These are phyloP conservation scores for Tyto alba DNA, from an alignment of 2,113 vertebrate genomes.

Conservation along the genomic window DNA sequence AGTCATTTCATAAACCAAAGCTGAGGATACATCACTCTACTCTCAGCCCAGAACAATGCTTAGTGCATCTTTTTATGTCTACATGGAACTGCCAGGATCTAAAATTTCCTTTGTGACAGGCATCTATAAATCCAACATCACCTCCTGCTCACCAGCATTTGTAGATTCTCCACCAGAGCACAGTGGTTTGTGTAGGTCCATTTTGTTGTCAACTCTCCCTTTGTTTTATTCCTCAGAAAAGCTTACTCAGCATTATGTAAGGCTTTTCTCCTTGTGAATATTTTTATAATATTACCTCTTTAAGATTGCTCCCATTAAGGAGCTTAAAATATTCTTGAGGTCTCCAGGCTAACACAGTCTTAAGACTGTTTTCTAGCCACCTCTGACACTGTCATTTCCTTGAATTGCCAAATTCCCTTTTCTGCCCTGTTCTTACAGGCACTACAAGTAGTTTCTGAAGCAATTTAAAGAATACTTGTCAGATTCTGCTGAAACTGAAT, in stretches of 20 bases:
- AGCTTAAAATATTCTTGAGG: background rate
- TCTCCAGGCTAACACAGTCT: background rate
- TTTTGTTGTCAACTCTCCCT: background rate
- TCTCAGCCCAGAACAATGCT: background rate
- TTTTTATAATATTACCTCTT: background rate
- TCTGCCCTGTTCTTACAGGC: background rate
- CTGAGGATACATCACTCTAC: fast-evolving
- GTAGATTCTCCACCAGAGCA: background rate
- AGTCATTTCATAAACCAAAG: background rate
- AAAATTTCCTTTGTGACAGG: background rate
- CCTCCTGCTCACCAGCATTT: background rate
- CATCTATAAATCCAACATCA: background rate
- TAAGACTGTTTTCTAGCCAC: background rate
- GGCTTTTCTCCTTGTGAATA: background rate
- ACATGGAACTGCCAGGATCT: background rate
- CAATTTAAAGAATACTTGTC: background rate
- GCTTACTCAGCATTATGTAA: background rate
- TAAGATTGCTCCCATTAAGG: background rate
- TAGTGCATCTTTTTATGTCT: background rate
- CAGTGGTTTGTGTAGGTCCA: background rate
- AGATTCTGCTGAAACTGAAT: background rate
- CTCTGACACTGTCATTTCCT: background rate
- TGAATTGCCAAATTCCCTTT: background rate
- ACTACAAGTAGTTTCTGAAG: background rate
- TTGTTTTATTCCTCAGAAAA: background rate